Conservation (phyloP, 2,888 invertebrate species). For the Eupithecia exiguata region DNA sequence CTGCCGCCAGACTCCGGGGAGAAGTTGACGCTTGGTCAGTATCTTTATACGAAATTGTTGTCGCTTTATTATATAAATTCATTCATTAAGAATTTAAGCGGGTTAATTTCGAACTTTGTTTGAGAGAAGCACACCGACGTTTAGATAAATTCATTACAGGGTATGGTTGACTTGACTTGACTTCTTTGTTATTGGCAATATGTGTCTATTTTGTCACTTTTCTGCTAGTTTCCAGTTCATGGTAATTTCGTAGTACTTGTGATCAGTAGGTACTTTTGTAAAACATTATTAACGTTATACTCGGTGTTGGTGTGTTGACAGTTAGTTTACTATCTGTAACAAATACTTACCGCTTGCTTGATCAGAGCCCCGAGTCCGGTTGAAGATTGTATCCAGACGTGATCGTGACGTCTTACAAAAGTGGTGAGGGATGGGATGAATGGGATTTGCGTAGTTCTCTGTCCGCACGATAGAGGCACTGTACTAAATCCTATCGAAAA, state of each 20-base stretch:
- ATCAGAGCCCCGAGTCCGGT: too few species aligned
- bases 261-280: neutral
- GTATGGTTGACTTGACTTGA: neutral
- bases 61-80: neutral
- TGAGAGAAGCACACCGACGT: neutral
- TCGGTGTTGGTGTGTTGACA: neutral
- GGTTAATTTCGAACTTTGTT: neutral
- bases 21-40: slow-evolving; percentile 96
- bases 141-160: neutral
- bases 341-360: neutral
- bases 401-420: too few species aligned
- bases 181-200: too few species aligned
- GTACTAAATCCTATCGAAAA: too few species aligned
- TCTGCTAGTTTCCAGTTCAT: too few species aligned
- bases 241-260: too few species aligned
- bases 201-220: too few species aligned
- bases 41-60: slow-evolving; percentile 27
- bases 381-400: too few species aligned
- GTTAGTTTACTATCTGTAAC: neutral
- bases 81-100: neutral
- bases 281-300: neutral
- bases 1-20: slow-evolving; percentile 99
- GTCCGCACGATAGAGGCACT: too few species aligned
- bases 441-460: too few species aligned
- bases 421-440: too few species aligned